Evolutionary conservation across 2,888 invertebrate genomes (phyloP), one percentile per base, ranked within the genome.

Genomic region (Eupithecia subumbrata): DNA sequence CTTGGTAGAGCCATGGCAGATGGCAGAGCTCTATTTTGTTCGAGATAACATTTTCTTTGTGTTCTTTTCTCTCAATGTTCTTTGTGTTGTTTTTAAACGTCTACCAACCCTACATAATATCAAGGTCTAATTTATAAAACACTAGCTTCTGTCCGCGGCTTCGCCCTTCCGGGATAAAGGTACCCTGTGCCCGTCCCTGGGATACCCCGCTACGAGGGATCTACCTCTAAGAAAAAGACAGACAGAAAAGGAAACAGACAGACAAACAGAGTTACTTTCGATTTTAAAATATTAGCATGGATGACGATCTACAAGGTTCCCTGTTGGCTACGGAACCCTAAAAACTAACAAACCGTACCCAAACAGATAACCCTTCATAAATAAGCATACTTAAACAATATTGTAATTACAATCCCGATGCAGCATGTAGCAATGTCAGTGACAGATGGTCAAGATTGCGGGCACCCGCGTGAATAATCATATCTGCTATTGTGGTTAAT

Each of bases 401-500:
- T 37, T 67, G 77, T 76, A 78, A 82, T 76, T 63, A 75, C 76
- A 80, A 76, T 76, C 11, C 22, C 68, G 43, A 68, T 71, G 68
- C 69, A 78, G 79, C 90, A 84, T 94, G 93, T 92, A 88, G 77
- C 88, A 87, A 90, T 91, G 92, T 85, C 81, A 81, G 83, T 90
- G 90, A 94, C 89, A 89, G 87, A 94, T 94, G 86, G 89, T 87
- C 79, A 82, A n/a, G 86, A 88, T 91, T 87, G 88, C 89, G 83
- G 82, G 85, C 87, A 92, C 88, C 85, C 84, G 86, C 85, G 84
- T 92, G 93, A 94, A 88, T 93, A 87, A 94, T 93, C 89, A 90
- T 89, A 90, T 88, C 88, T 85, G 80, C 87, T 84, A 81, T 83
- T 79, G 83, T 92, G 84, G 88, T 93, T 93, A 93, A 94, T 94